Evolutionary conservation across 2,113 vertebrate genomes (phyloP), one percentile per base, ranked within the genome.

Genomic region (Microcebus tavaratra): DNA sequence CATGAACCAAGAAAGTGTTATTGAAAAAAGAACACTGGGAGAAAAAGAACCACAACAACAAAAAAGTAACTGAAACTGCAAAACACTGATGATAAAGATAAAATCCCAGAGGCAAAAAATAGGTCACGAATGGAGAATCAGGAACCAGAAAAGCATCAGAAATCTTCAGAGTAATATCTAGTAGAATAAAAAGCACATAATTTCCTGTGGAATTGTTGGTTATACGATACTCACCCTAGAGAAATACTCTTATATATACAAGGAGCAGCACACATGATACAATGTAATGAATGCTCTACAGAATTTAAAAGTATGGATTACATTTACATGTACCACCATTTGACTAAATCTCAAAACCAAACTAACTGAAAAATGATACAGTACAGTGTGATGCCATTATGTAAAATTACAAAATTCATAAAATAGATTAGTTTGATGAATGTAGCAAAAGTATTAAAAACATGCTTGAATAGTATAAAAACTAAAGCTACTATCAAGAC

Each of bases 291-390:
- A 85, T 50, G 73, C 13, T n/a, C 63, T 70, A 78, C 9, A 70
- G 27, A 90, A 80, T 50, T 83, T 81, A 88, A 34, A 88, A 68
- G 31, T 48, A 80, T 63, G 21, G 31, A 14, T 79, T 72, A 73
- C 4, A 88, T 8, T 42, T 84, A 89, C 21, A 80, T 45, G 34
- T 78, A 79, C 68, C 72, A 91, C 42, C 53, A 84, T 45, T 8
- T 29, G 34, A 93, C 75, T 83, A 79, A 82, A 96, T 68, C 72
- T 84, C 57, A 93, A 82, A 96, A 72, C 70, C 25, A 96, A 97
- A 73, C 25, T 67, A 90, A 10, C 42, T 67, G 36, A 57, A 83
- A 61, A 80, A 65, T 27, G 8, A 75, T 34, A 88, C 29, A 34
- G 27, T 17, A 79, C 12, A 72, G n/a, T 18, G 3, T 84, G 50